Base-by-base conservation (phyloP, 2,888 invertebrate species). In the Sisyra terminalis region DNA sequence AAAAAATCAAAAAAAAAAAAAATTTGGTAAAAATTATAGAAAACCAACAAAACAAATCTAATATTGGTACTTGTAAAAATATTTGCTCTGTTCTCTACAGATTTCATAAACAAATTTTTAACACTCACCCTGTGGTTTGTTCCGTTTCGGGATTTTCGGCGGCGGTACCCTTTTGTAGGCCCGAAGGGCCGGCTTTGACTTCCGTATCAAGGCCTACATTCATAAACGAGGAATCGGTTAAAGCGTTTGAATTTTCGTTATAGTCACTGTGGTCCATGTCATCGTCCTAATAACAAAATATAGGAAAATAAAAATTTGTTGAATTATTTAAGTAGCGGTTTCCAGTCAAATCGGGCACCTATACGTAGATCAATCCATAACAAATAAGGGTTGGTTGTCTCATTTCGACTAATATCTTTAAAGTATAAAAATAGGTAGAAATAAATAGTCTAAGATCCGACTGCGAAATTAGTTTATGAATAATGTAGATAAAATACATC, bases 111-210 rank as follows among this genome's bases (percentile, higher is more conserved):
- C n/a, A 37, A 37, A 17, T 17, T 9, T 37, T 37, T 16, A 36
- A 37, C 37, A 42, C 37, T 42, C 34, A 42, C 36, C 42, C 36
- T 16, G 18, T 8, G 10, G 13, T 17, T 16, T 18, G 31, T 30
- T 44, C 39, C 4, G 18, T 24, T 10, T 39, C 30, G 11, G 15
- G 6, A 39, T 57, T 55, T 50, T 59, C 62, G 42, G 51, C 36
- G n/a, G 16, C 24, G 15, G 55, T 47, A 39, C 53, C 52, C 46
- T 59, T 59, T 45, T 55, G 55, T 9, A 63, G 50, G 7, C 63
- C 63, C 1, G 62, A 63, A n/a, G 64, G 62, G 16, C 63, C 64
- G 15, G 64, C 58, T 49, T 63, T 60, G 10, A 49, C 49, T 46
- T 56, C 56, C 48, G 55, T 57, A 13, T 56, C 55, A 29, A 58